Evolutionary conservation across 2,797 vertebrate genomes (phyloP).

Genomic region (Margarornis squamiger): DNA sequence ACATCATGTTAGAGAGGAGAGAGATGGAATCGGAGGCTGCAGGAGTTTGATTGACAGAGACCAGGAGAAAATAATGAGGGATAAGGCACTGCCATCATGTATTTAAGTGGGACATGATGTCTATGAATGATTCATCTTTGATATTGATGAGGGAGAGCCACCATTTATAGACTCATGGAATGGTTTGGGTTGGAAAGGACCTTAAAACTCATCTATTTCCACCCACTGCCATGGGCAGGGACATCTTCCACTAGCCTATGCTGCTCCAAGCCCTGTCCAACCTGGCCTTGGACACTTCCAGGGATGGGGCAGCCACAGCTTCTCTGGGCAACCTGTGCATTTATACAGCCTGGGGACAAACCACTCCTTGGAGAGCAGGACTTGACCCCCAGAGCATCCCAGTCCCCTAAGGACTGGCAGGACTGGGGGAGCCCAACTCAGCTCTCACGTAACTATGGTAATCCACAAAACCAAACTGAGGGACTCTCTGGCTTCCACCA

Average conservation of each 20-base stretch:
- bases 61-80: neutral
- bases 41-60: neutral
- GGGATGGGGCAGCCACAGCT: neutral
- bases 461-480: fast-evolving
- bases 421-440: neutral
- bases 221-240: neutral
- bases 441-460: fast-evolving
- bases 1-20: neutral
- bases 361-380: neutral
- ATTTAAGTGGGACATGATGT: neutral
- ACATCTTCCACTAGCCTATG: neutral
- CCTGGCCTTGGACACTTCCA: neutral
- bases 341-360: neutral
- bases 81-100: neutral
- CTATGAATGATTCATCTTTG: fast-evolving
- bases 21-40: neutral
- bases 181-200: neutral
- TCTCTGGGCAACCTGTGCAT: neutral
- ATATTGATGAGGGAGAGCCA: neutral
- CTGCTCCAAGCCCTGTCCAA: fast-evolving
- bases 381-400: neutral
- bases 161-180: neutral
- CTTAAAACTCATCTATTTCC: neutral
- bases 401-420: fast-evolving
- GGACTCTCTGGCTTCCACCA: neutral